Conservation (phyloP, 53 echinoderm and acorn worm genomes). For the Astropecten irregularis region DNA sequence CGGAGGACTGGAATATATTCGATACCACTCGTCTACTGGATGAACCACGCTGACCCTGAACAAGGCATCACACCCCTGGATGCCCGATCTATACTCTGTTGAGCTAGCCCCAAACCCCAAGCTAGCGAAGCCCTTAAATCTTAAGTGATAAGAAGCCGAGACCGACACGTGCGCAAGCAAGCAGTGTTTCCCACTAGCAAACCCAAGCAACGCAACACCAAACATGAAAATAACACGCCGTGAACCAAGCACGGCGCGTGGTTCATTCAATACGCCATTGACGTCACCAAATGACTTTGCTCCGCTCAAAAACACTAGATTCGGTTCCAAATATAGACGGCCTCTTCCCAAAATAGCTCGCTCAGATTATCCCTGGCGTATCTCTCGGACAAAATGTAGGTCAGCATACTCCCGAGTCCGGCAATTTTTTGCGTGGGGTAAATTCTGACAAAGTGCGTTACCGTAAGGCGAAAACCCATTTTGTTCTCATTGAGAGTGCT, state of each 20-base stretch:
- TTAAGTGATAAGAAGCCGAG: constrained; percentile 7
- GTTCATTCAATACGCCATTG: constrained; percentile 39
- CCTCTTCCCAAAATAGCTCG: constrained; percentile 14
- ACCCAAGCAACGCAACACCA: constrained; percentile 2
- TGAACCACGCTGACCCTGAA: no score
- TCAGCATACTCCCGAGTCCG: background rate
- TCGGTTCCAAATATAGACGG: constrained; percentile 39
- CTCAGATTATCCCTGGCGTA: background rate
- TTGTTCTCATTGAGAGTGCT: no score
- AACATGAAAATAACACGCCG: no score
- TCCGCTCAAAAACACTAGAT: constrained; percentile 43
- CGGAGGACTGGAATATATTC: no score
- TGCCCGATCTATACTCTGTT: no score
- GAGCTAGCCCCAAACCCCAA: no score
- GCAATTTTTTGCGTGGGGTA: no score
- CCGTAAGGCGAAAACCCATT: no score
- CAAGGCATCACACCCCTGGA: no score
- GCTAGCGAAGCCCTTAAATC: background rate
- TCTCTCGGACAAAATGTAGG: constrained; percentile 5
- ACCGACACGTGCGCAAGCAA: background rate
- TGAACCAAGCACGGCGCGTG: no score
- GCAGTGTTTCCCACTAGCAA: background rate
- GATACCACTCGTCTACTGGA: no score
- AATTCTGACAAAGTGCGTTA: no score
- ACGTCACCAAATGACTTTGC: constrained; percentile 35